Base-by-base conservation (phyloP, 2,113 vertebrate species). In the Progne subis region DNA sequence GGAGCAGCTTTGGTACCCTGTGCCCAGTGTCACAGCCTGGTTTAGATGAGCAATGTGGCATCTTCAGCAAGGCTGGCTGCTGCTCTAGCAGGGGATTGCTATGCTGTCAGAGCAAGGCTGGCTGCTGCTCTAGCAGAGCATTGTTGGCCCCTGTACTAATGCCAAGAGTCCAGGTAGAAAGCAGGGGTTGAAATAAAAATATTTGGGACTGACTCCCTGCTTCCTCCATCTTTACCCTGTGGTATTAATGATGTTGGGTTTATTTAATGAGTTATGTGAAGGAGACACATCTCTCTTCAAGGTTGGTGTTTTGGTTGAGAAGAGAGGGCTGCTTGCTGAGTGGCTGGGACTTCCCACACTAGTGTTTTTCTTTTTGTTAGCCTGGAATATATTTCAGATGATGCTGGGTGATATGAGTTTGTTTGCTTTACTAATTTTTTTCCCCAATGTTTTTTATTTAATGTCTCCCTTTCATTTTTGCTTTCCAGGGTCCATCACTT, bases 401-500 rank as follows among this genome's bases (percentile, higher is more conserved):
- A 28, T 84, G 5, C 44, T 72, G 49, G 12, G 19, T 57, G 18
- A 75, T 52, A 32, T 0, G 15, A 56, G 7, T 34, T 37, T 47
- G 13, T 56, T 68, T 29, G 12, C 24, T 77, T 86, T 41, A 7
- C 18, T 32, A 4, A 37, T 25, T 64, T 65, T 77, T 46, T 49
- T 14, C 1, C 14, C 2, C 15, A 41, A 5, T 53, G 18, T 44
- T 88, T 96, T 88, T 82, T 11, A 10, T 59, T 80, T 69, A 81
- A 57, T 13, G 5, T 41, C 12, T 92, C 26, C 76, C 13, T 15
- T 37, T 59, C 1, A 2, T 56, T 63, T 63, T 88, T 83, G 11
- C 59, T 94, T 92, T 49, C 28, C 80, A 98, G 98, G 98, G 98
- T 31, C 98, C 98, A 20, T 97, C 98, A 47, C 98, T 98, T 87